These are phyloP conservation scores for Tenthredo notha DNA, from an alignment of 2,888 invertebrate species.

Conservation along the genomic window DNA sequence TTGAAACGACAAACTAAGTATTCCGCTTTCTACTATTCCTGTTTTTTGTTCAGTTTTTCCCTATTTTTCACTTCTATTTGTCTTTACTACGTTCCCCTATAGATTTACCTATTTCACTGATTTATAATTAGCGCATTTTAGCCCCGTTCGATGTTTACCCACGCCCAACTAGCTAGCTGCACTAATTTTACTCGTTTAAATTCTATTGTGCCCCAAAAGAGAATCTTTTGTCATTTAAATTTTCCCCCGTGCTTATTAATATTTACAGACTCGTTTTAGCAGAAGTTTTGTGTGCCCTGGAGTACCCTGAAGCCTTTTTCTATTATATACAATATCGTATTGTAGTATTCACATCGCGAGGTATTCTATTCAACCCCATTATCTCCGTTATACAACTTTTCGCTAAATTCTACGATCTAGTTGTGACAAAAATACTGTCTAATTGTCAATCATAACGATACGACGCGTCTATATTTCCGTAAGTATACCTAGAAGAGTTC, in stretches of 20 bases:
- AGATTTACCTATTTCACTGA: neutral
- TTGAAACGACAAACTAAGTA: neutral
- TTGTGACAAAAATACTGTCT: neutral
- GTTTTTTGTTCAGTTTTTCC: neutral
- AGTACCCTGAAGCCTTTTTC: neutral
- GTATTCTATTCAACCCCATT: neutral
- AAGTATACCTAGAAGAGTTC: neutral
- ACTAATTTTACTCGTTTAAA: neutral
- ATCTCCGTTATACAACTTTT: neutral
- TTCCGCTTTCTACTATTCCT: neutral
- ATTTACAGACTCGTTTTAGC: neutral
- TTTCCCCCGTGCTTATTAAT: neutral
- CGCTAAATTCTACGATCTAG: neutral
- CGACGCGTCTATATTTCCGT: neutral
- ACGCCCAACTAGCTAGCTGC: neutral
- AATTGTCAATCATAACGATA: constrained; percentile 26
- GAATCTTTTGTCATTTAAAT: constrained; percentile 8
- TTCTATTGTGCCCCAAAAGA: neutral
- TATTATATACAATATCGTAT: constrained; percentile 2
- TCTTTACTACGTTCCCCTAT: neutral
- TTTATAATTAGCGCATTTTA: neutral
- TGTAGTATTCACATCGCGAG: neutral
- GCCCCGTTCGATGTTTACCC: neutral
- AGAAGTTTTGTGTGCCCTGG: neutral
- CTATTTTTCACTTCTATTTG: neutral